A percentile compares a stretch with the other conserved stretches of the same genome.
These are phyloP conservation scores for Calosoma granatense DNA, from an alignment of 1,140 invertebrate genomes.

Conservation along the genomic window DNA sequence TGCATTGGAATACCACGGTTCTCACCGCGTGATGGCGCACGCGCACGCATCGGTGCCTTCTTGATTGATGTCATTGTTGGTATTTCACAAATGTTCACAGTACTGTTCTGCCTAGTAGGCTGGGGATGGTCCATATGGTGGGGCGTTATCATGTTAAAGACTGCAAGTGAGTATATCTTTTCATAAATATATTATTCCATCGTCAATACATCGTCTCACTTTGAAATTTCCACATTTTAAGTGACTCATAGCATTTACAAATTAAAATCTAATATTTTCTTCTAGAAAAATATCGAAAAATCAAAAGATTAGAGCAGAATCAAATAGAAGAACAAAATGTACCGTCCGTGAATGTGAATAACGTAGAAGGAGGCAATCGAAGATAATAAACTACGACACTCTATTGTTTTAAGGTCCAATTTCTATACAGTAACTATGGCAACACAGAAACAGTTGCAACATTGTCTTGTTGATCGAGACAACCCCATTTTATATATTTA, in stretches of 20 bases:
- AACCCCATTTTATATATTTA: no score
- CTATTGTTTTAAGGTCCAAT: no score
- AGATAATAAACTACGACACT: not conserved
- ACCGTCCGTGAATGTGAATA: not conserved
- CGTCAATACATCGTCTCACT: no score
- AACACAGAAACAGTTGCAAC: no score
- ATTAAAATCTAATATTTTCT: not conserved
- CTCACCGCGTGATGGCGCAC: slow-evolving; percentile 56
- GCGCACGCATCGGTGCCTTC: slow-evolving; percentile 61
- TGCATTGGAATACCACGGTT: slow-evolving; percentile 84
- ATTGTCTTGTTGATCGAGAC: no score
- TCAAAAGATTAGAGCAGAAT: not conserved
- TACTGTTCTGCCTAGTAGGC: slow-evolving; percentile 89
- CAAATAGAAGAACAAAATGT: not conserved
- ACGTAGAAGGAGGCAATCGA: not conserved
- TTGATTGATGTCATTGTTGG: slow-evolving; percentile 79
- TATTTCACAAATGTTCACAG: slow-evolving; percentile 77
- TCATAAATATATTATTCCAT: not conserved
- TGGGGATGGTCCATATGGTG: slow-evolving; percentile 98
- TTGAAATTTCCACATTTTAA: no score
- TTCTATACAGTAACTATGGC: no score
- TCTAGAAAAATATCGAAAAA: not conserved
- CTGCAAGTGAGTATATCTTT: slow-evolving; percentile 51
- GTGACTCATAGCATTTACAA: not conserved
- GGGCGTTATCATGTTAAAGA: slow-evolving; percentile 79